Conservation (phyloP, 2,888 invertebrate genomes). For the Tetanocera ferruginea region DNA sequence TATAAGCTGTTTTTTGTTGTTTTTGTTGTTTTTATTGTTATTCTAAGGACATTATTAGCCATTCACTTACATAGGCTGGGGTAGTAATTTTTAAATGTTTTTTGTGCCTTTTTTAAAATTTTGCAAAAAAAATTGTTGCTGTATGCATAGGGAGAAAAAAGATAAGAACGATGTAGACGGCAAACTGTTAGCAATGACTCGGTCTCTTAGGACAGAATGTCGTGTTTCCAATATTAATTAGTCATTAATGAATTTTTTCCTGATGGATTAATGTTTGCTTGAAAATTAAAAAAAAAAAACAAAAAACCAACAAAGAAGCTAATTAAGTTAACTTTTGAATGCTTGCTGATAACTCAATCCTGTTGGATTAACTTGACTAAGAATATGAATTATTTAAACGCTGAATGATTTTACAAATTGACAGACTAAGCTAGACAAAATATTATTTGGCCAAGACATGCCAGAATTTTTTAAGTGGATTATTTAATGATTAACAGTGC, state of each 20-base stretch:
- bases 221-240: constrained; percentile 20
- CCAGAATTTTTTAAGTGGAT: no score
- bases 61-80: constrained; percentile 8
- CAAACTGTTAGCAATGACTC: not conserved
- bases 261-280: constrained; percentile 1
- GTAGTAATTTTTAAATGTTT: constrained; percentile 36
- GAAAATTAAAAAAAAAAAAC: not conserved
- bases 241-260: constrained; percentile 19
- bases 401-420: not conserved
- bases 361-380: not conserved
- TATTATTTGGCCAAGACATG: no score
- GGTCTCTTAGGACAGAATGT: not conserved
- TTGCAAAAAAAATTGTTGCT: not conserved
- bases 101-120: constrained; percentile 8
- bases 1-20: constrained; percentile 32
- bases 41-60: constrained; percentile 44
- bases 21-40: constrained; percentile 18
- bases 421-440: not conserved
- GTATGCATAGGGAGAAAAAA: not conserved
- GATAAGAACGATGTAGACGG: not conserved
- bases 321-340: not conserved
- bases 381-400: constrained; percentile 1
- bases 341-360: not conserved
- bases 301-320: no score
- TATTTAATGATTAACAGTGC: no score